These are phyloP conservation scores for Rhopilema esculentum DNA, from an alignment of 30 jellyfish, hydroid and myxozoan species.

Conservation along the genomic window DNA sequence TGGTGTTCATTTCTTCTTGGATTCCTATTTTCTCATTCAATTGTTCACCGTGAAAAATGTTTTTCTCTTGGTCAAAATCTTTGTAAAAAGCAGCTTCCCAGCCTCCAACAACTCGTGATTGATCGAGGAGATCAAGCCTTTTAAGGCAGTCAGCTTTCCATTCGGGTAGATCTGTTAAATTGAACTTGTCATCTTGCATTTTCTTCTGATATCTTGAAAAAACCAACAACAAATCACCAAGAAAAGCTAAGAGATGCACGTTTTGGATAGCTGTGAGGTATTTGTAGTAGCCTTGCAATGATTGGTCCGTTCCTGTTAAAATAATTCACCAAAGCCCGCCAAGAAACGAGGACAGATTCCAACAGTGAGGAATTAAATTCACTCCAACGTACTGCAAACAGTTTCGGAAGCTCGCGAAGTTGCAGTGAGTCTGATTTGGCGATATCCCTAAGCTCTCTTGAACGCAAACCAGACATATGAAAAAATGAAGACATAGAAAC, in stretches of 20 bases:
- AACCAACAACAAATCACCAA: slow-evolving; percentile 18
- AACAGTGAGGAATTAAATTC: slow-evolving; percentile 7
- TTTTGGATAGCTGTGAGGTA: slow-evolving; percentile 6
- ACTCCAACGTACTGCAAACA: slow-evolving; percentile 14
- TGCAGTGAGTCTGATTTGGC: neutral
- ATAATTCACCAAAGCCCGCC: slow-evolving; percentile 9
- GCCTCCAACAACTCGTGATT: neutral
- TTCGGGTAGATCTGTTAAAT: neutral
- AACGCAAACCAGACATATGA: neutral
- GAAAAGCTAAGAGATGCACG: slow-evolving; percentile 8
- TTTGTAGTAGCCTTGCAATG: slow-evolving; percentile 4
- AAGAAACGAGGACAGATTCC: slow-evolving; percentile 6
- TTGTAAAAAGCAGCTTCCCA: neutral
- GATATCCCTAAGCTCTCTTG: neutral
- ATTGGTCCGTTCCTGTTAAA: neutral
- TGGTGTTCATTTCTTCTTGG: neutral
- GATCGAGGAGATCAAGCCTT: neutral
- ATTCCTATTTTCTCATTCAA: neutral
- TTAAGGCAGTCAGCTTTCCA: neutral
- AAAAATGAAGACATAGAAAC: neutral
- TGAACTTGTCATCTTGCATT: slow-evolving; percentile 12
- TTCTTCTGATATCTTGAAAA: slow-evolving; percentile 21
- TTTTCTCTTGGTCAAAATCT: neutral
- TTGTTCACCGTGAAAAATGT: neutral
- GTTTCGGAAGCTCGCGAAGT: neutral